Evolutionary conservation across 23 tunicate genomes (phyloP), one percentile per base, ranked within the genome.

Genomic region (Ciona savignyi): DNA sequence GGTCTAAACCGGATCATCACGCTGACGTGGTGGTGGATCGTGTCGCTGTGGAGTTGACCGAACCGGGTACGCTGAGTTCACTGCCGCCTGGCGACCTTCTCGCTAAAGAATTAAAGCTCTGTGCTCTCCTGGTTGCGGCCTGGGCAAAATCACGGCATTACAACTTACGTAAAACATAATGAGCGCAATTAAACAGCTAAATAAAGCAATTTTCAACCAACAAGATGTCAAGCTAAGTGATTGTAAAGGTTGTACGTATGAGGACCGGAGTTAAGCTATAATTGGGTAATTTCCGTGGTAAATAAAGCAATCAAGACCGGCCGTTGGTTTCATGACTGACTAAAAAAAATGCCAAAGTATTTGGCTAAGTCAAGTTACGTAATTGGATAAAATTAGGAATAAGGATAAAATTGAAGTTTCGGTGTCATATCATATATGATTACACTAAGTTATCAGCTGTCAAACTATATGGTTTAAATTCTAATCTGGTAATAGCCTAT

Each of bases 41-140:
- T 2, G 90, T 85, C 2, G 79, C 77, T 32, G 81, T 70, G 2
- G 90, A 85, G 27, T 78, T 78, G 29, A 85, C 70, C 0, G 90
- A 85, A 21, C 90, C 90, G 0, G 76, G 90, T 25, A 66, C 77
- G 74, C 83, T 77, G 21, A 76, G 75, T 27, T 74, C 87, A 70
- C 87, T 82, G 56, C 76, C 76, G 29, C 60, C 63, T 27, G 76
- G 70, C 66, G 80, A 68, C 25, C 73, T 34, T 33, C 26, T 32
- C 9, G 51, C 26, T 51, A 69, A 30, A 22, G 73, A 69, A 51
- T 69, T 69, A 35, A 69, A 69, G 9, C 73, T 69, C 51, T 69
- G 73, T 3, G 73, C 51, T 69, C 73, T 69, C 21, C 73, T 34
- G 3, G 73, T 51, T 21, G 49, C 23, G 23, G 73, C 34, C 73